phyloP scores from a whole-genome alignment of 2,113 vertebrate species.

The Dasyurus viverrinus region DNA sequence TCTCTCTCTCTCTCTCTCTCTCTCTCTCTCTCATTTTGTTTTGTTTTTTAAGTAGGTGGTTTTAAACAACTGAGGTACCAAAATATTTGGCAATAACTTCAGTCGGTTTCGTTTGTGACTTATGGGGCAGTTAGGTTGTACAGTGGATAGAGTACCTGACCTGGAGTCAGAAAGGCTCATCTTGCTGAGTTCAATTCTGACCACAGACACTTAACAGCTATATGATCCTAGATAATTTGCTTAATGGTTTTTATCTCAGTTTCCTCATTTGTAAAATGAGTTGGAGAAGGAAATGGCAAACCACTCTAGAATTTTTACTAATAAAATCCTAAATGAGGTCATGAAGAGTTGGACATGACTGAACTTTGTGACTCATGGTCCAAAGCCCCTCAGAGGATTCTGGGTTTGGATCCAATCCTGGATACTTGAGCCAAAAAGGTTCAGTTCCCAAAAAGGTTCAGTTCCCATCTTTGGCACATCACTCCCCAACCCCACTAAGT shows the following conservation, averaged over 20 bases:
- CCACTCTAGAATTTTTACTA: no score
- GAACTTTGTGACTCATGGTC: not conserved
- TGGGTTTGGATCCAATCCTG: not conserved
- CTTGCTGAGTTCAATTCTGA: not conserved
- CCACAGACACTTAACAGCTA: not conserved
- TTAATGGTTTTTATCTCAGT: not conserved
- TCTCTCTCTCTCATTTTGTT: not conserved
- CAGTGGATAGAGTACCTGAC: not conserved
- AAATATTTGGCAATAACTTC: not conserved
- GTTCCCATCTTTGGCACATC: not conserved
- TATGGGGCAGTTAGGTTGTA: not conserved
- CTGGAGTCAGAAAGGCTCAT: not conserved
- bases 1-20: not conserved
- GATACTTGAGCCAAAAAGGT: not conserved
- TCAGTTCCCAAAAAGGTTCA: not conserved
- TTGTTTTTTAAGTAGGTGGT: not conserved
- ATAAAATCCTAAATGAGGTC: not conserved
- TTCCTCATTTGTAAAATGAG: not conserved
- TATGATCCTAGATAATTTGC: not conserved
- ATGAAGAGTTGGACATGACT: not conserved
- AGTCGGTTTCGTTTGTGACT: not conserved
- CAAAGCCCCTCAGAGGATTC: not conserved
- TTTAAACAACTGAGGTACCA: slow-evolving; percentile 26
- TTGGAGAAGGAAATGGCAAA: not conserved
- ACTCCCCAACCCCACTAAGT: not conserved